Conservation (phyloP, 53 echinoderm and acorn worm genomes). For the Crossaster papposus region DNA sequence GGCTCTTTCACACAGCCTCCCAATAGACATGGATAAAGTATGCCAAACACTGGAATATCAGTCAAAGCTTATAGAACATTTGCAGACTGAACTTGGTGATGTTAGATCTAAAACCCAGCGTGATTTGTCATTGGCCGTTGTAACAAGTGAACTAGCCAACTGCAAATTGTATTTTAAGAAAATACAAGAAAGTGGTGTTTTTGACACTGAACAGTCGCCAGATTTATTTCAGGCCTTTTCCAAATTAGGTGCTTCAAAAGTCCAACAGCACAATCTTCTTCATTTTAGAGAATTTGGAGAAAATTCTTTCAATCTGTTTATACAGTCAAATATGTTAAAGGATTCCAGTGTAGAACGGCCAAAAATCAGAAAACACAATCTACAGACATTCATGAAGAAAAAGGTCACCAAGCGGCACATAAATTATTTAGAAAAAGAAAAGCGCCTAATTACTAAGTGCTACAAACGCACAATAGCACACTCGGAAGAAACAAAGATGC, state of each 20-base stretch:
- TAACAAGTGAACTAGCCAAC: constrained; percentile 45
- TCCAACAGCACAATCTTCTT: constrained; percentile 38
- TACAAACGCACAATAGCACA: constrained; percentile 50
- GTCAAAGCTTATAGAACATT: constrained; percentile 17
- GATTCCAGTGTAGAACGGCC: constrained; percentile 44
- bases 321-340: constrained; percentile 30
- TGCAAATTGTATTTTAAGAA: constrained; percentile 10
- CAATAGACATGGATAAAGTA: constrained; percentile 34
- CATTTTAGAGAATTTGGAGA: constrained; percentile 14
- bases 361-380: background rate
- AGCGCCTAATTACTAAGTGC: constrained; percentile 39
- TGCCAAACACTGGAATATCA: constrained; percentile 15
- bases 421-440: constrained; percentile 41
- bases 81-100: constrained; percentile 30
- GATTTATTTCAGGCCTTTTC: constrained; percentile 34
- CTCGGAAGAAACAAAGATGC: constrained; percentile 31
- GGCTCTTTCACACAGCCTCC: constrained; percentile 32
- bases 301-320: constrained; percentile 8
- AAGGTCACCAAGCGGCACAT: constrained; percentile 6
- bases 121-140: constrained; percentile 25
- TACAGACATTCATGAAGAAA: constrained; percentile 35
- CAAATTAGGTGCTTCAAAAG: background rate
- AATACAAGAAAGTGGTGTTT: constrained; percentile 33
- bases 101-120: background rate
- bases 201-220: constrained; percentile 14